Percentiles rank a stretch among this genome's conserved stretches.
These are phyloP conservation scores for Tetrax tetrax DNA, from an alignment of 2,113 vertebrate species.

Conservation along the genomic window DNA sequence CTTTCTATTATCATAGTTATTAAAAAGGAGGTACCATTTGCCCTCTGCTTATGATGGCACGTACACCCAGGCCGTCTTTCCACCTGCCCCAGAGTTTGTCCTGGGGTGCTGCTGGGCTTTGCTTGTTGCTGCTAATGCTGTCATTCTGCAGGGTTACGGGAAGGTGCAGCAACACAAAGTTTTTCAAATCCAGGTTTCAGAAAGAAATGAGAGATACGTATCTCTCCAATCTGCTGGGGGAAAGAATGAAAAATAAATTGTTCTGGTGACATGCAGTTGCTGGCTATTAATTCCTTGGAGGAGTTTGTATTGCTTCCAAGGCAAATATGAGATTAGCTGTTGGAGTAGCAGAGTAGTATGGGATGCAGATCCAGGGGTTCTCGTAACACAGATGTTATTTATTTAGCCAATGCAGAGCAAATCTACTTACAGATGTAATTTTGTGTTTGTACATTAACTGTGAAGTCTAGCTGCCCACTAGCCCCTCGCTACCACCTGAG, in stretches of 20 bases:
- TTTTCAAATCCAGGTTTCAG: conserved; percentile 25
- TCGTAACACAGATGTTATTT: conserved; percentile 39
- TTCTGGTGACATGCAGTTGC: conserved; percentile 29
- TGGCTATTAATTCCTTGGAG: conserved; percentile 43
- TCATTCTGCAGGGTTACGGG: background rate
- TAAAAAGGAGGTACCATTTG: background rate
- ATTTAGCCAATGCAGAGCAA: conserved; percentile 21
- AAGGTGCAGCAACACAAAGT: background rate
- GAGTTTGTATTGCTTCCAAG: conserved; percentile 38
- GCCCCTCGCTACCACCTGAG: background rate
- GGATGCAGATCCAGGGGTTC: background rate
- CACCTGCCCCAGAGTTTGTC: background rate
- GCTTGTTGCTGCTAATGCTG: background rate
- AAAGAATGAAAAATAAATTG: conserved; percentile 43
- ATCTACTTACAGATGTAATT: conserved; percentile 10
- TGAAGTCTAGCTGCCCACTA: background rate
- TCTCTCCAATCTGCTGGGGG: background rate
- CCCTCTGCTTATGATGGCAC: background rate
- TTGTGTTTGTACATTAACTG: background rate
- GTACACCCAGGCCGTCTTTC: background rate
- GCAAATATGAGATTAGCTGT: conserved; percentile 38
- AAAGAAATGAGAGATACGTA: background rate
- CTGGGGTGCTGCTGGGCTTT: background rate
- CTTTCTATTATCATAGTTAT: background rate
- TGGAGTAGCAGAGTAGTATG: background rate